Percentiles rank a stretch among this genome's conserved stretches.
Evolutionary conservation across 2,888 invertebrate species (phyloP).

Genomic region (Hypsopygia costalis): DNA sequence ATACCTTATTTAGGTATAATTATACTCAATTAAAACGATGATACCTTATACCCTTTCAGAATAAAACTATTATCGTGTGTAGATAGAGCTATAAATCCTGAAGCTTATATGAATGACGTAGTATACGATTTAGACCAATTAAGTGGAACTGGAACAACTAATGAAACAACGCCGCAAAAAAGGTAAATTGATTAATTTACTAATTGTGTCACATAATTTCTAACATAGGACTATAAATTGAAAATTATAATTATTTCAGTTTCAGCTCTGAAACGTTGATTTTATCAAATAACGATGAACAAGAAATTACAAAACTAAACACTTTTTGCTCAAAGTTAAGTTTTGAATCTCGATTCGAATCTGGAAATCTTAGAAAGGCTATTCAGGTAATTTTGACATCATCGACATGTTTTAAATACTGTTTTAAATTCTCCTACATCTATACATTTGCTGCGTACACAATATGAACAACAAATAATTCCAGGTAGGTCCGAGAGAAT

Average conservation of each 20-base stretch:
- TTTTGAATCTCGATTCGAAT: slow-evolving; percentile 93
- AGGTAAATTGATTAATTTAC: slow-evolving; percentile 48
- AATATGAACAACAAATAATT: slow-evolving; percentile 18
- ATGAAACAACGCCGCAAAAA: slow-evolving; percentile 42
- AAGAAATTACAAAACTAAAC: slow-evolving; percentile 63
- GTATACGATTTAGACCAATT: slow-evolving; percentile 86
- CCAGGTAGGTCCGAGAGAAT: slow-evolving; percentile 87
- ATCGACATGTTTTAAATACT: not conserved
- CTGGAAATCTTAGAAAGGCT: slow-evolving; percentile 90
- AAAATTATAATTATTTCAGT: slow-evolving; percentile 21
- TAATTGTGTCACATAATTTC: not conserved
- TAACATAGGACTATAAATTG: slow-evolving; percentile 1
- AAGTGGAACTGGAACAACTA: slow-evolving; percentile 21
- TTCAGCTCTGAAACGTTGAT: slow-evolving; percentile 52
- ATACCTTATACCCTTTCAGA: slow-evolving; percentile 40
- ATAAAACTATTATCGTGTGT: slow-evolving; percentile 83
- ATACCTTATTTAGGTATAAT: not conserved
- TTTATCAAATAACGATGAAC: slow-evolving; percentile 74
- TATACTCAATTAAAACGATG: too few relatives aligned
- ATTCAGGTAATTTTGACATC: slow-evolving; percentile 81
- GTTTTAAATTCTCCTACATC: not conserved
- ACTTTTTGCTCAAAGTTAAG: slow-evolving; percentile 70
- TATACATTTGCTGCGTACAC: not conserved
- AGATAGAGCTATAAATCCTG: slow-evolving; percentile 83
- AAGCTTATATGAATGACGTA: slow-evolving; percentile 80